phyloP scores from a whole-genome alignment of 2,797 vertebrate species.

The Crenuchus spilurus region DNA sequence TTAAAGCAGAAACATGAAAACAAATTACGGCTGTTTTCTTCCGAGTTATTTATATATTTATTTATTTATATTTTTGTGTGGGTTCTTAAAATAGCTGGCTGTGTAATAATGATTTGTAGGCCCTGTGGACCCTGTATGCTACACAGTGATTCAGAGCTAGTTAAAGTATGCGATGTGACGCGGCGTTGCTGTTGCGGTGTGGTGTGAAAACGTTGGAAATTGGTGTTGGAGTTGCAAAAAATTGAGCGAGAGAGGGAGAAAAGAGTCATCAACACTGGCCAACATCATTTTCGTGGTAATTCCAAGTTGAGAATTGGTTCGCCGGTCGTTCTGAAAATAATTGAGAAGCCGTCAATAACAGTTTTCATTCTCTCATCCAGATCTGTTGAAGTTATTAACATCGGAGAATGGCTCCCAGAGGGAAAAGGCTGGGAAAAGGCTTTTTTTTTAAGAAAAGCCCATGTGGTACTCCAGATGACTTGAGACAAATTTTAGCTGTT shows the following conservation, averaged over 20 bases:
- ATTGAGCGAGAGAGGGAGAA: too few relatives aligned
- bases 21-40: slow-evolving; percentile 15
- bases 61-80: neutral
- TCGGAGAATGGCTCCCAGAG: neutral
- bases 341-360: neutral
- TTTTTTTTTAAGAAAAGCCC: neutral
- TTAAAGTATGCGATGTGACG: neutral
- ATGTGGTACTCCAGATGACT: slow-evolving; percentile 9
- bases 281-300: slow-evolving; percentile 15
- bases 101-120: neutral
- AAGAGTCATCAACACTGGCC: neutral
- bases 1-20: slow-evolving; percentile 19
- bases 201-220: slow-evolving; percentile 6
- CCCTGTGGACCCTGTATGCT: neutral
- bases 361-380: neutral
- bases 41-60: too few relatives aligned
- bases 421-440: slow-evolving; percentile 13
- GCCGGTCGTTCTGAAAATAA: too few relatives aligned
- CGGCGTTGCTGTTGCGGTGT: neutral
- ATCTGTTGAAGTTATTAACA: slow-evolving; percentile 9
- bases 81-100: neutral
- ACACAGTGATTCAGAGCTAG: neutral
- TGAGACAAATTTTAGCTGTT: neutral
- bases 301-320: slow-evolving; percentile 13
- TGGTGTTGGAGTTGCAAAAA: slow-evolving; percentile 1